Evolutionary conservation across 37 sponge, comb jelly and placozoan genomes (phyloP).

Genomic region (Axinella damicornis): DNA sequence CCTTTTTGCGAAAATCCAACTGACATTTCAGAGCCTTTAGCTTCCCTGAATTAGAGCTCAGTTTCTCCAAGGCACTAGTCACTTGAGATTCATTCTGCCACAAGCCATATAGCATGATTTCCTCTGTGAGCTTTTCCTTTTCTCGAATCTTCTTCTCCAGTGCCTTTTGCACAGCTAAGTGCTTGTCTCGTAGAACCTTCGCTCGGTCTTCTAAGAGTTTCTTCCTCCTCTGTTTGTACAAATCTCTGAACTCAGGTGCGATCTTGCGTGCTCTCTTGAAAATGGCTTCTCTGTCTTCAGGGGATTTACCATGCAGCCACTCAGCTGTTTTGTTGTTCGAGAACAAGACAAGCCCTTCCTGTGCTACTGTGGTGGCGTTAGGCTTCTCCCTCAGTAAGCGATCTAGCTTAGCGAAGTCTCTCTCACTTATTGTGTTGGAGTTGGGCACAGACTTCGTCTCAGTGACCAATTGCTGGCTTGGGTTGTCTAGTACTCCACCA

Average conservation of each 20-base stretch:
- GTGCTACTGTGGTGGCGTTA: background rate
- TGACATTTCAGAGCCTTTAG: background rate
- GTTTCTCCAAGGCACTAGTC: background rate
- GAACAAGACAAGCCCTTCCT: conserved; percentile 13
- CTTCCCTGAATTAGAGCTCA: background rate
- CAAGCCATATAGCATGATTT: conserved; percentile 4
- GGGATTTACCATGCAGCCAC: conserved; percentile 15
- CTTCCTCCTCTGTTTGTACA: background rate
- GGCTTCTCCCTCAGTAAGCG: conserved; percentile 49
- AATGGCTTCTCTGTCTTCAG: background rate
- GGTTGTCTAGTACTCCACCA: background rate
- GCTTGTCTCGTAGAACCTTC: background rate
- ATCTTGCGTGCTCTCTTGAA: background rate
- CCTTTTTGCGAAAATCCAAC: background rate
- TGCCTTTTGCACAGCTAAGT: background rate
- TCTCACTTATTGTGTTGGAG: conserved; percentile 41
- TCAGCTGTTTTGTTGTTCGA: conserved; percentile 29
- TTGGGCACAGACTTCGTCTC: conserved; percentile 45
- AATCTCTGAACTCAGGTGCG: background rate
- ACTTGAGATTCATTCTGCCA: background rate
- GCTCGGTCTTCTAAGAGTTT: background rate
- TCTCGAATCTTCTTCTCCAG: background rate
- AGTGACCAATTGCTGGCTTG: background rate
- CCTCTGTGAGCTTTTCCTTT: conserved; percentile 10
- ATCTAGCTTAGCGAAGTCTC: conserved; percentile 49